These are phyloP conservation scores for Stegodyphus mimosarum DNA, from an alignment of 1,140 invertebrate genomes.

Conservation along the genomic window DNA sequence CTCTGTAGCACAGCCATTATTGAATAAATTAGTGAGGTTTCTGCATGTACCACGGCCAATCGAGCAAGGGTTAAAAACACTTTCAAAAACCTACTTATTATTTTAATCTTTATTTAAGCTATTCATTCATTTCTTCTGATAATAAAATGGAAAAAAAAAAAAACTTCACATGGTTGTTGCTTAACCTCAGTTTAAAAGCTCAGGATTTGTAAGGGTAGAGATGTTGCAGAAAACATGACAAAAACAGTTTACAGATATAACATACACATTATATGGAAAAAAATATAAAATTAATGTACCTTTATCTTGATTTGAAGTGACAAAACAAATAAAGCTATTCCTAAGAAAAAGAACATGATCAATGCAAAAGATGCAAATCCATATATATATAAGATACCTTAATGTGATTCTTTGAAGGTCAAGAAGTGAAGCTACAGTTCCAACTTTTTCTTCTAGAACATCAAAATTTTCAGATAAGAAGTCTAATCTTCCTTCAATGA, in stretches of 20 bases:
- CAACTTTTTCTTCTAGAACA: slow-evolving; percentile 67
- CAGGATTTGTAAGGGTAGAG: too few relatives aligned
- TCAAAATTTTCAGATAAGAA: slow-evolving; percentile 63
- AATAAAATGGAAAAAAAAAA: too few relatives aligned
- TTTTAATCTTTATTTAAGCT: too few relatives aligned
- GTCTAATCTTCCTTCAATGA: slow-evolving; percentile 67
- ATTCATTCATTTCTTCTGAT: too few relatives aligned
- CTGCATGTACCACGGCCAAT: too few relatives aligned
- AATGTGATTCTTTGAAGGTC: slow-evolving; percentile 39
- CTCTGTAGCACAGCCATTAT: too few relatives aligned
- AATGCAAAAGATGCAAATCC: neutral
- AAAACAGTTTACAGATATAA: slow-evolving; percentile 8
- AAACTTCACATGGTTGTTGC: too few relatives aligned
- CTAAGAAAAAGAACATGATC: neutral
- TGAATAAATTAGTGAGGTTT: too few relatives aligned
- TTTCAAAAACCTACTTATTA: too few relatives aligned
- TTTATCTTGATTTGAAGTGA: neutral
- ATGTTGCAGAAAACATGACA: too few relatives aligned
- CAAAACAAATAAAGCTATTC: neutral
- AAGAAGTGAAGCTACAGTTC: slow-evolving; percentile 51
- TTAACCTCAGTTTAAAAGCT: too few relatives aligned
- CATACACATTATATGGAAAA: neutral
- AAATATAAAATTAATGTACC: neutral
- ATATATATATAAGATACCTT: neutral
- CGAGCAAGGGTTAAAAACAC: too few relatives aligned